Conservation (phyloP, 2,888 invertebrate species). For the Drosophila anomalipes region DNA sequence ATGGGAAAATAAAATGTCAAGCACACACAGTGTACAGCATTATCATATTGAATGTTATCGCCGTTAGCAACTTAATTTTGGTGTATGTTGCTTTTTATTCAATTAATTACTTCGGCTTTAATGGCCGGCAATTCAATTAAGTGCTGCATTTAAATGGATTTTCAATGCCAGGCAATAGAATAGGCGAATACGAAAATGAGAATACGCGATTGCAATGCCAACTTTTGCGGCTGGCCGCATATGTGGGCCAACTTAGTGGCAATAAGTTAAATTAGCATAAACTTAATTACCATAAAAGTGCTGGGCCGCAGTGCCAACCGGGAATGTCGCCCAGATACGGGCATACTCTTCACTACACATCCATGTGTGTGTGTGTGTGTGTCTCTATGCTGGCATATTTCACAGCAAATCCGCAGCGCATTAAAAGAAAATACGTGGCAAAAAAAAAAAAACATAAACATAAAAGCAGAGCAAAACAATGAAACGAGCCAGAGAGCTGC, state of each 20-base stretch:
- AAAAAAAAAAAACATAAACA: constrained; percentile 41
- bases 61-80: constrained; percentile 44
- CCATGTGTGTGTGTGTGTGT: constrained; percentile 8
- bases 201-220: constrained; percentile 27
- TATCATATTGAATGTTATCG: constrained; percentile 34
- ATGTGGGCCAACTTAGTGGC: constrained; percentile 79
- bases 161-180: constrained; percentile 34
- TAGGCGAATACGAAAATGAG: constrained; percentile 9
- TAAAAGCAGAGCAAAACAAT: constrained; percentile 73
- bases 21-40: constrained; percentile 36
- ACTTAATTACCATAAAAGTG: constrained; percentile 81
- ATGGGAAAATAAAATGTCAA: constrained; percentile 48
- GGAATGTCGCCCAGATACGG: constrained; percentile 58
- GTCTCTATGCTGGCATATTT: constrained; percentile 64
- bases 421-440: constrained; percentile 78
- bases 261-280: constrained; percentile 80
- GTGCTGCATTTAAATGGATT: constrained; percentile 42
- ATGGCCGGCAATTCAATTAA: constrained; percentile 49
- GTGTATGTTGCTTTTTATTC: constrained; percentile 50
- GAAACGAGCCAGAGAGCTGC: constrained; percentile 54
- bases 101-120: constrained; percentile 52
- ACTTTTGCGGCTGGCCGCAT: constrained; percentile 75
- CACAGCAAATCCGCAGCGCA: constrained; percentile 79
- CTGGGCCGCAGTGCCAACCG: constrained; percentile 70
- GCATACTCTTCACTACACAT: constrained; percentile 16